Base-by-base conservation (phyloP, 2,888 invertebrate species). In the Ditula angustiorana region DNA sequence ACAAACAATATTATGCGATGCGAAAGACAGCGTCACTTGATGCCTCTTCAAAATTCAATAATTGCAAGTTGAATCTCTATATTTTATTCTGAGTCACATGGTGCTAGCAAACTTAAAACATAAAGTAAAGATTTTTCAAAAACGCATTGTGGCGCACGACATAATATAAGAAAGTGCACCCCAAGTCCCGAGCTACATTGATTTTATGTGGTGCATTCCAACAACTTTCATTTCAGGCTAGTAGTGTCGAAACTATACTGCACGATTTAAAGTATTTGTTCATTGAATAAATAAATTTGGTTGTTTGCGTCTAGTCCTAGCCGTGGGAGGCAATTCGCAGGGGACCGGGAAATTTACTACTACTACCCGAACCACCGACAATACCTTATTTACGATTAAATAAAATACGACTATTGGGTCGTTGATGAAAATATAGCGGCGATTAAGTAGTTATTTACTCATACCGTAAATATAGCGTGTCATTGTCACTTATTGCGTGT, bases 331-430 rank as follows among this genome's bases (percentile, higher is more conserved):
- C 81, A 79, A 83, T 81, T 78, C 85, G 77, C 86, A 69, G 70
- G 86, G 81, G 81, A 79, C 76, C 67, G 72, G 78, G 81, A 53
- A 84, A 87, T 87, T 85, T 86, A 87, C 81, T 79, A 72, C 72
- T 69, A 11, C 35, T 37, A 53, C 35, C 74, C 74, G 69, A 70
- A 71, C 73, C 73, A 74, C 72, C 77, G 79, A 76, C 79, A 80
- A 77, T 77, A 74, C 78, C 81, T 83, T 87, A 83, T 85, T 87
- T 86, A 84, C 84, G 82, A 81, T 83, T 83, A 86, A 87, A 87
- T 87, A 86, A 87, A 87, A 85, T 82, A 83, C 82, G 80, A 81
- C 82, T 80, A 83, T 80, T 83, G 80, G 78, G 71, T 80, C 78
- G 79, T 80, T 80, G 78, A 81, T 80, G 80, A 80, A 79, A 80